Base-by-base conservation (phyloP, 1,140 invertebrate genomes). In the Heliconius eleuchia region DNA sequence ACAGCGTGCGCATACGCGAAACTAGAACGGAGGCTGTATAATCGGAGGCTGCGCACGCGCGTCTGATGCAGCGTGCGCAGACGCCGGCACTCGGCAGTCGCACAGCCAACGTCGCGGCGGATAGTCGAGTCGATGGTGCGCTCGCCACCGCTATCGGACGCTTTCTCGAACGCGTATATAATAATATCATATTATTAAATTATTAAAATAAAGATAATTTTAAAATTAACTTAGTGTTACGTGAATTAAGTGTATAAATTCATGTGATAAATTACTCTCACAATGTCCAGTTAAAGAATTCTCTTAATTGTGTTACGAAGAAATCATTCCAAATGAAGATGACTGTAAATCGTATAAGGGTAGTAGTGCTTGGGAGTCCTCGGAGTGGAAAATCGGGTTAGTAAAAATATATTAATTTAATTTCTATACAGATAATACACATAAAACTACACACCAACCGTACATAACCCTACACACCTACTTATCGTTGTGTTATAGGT, bases 321-420 rank as follows among this genome's bases (percentile, higher is more conserved):
- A 83, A 89, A 91, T 80, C 88, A 87, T 78, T 88, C 89, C 91
- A 92, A 92, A 94, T 94, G 93, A 94, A 94, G 92, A 94, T 94
- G 92, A 94, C 93, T 89, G 93, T 96, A 88, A 96, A 96, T 92
- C 95, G 96, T 87, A 96, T 97, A 92, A 95, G 96, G 93, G 96
- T 97, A 89, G 96, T 96, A 92, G 96, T 97, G 86, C 94, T 97
- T 83, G 96, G 96, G 83, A 96, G 96, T 88, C 95, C 96, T 86
- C 94, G 96, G 86, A 96, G 96, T 87, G 96, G 96, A 82, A 97
- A 97, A 94, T 96, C 96, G 89, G 96, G 96, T 96, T 88, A 95
- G 95, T 95, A 81, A 84, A 57, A 23, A 23, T 23, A 27, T 74
- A 55, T 55, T 74, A 16, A 13, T 16, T 27, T 9, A 23, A 23